Evolutionary conservation across 2,113 vertebrate genomes (phyloP).

Genomic region (Naja naja): DNA sequence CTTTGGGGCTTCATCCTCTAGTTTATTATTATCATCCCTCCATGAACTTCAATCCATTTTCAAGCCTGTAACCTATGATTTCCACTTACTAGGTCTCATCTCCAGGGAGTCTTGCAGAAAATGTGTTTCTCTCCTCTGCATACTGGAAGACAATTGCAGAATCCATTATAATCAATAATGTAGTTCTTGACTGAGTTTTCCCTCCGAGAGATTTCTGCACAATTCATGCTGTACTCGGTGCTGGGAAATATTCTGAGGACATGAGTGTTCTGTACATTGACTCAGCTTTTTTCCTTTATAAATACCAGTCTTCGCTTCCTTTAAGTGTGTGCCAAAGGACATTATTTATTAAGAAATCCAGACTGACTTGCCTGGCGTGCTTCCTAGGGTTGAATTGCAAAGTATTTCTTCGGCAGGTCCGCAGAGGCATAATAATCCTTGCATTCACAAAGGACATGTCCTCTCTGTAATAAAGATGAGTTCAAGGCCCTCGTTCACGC

Average conservation of each 20-base stretch:
- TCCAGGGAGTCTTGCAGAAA: neutral
- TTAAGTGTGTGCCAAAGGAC: neutral
- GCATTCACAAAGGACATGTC: neutral
- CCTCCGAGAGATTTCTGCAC: neutral
- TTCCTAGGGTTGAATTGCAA: neutral
- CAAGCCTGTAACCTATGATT: neutral
- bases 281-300: neutral
- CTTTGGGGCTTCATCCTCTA: neutral
- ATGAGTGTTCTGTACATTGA: neutral
- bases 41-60: neutral
- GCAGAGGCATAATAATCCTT: neutral
- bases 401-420: neutral
- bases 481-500: neutral
- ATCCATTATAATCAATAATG: neutral
- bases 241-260: neutral
- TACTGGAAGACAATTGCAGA: neutral
- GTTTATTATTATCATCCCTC: neutral
- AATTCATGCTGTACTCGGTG: neutral
- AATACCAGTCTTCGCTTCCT: neutral
- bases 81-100: neutral
- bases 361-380: neutral
- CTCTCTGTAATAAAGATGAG: neutral
- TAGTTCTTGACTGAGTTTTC: neutral
- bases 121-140: neutral
- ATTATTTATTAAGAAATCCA: neutral